Evolutionary conservation across 2,113 vertebrate genomes (phyloP), one percentile per base, ranked within the genome.

Genomic region (Eublepharis macularius): DNA sequence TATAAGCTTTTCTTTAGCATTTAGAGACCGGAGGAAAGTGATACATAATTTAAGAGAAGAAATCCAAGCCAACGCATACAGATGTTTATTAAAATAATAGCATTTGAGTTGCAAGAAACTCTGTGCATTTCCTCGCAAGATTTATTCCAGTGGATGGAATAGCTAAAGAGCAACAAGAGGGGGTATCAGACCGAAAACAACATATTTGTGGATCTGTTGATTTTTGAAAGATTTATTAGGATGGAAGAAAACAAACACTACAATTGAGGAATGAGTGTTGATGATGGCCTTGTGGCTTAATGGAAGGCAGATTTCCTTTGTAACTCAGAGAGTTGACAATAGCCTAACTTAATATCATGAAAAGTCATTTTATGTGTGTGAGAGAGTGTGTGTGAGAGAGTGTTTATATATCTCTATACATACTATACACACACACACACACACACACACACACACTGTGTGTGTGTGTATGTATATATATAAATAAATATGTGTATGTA

Each of bases 211-310:
- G 39, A 77, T 77, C 82, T 73, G 36, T 17, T 36, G 13, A 73
- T 13, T 5, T 86, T 83, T 93, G 41, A 87, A 92, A 89, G 83
- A 86, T 85, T 94, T 91, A 84, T 91, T 60, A 74, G 43, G 72
- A 3, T 21, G 13, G 26, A 49, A 0, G 9, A 41, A 80, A 92
- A 86, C 79, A 0, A 0, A 80, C 39, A 76, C 43, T 39, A 66
- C 45, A 86, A 82, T 70, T 34, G 69, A 54, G 2, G 29, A 34
- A 47, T 47, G 45, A 45, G 82, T 86, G 57, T 0, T 13, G 21
- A 83, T 60, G 75, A 13, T 29, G 17, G 1, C 39, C 2, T 16
- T 76, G 34, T 19, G 47, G 10, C 60, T 81, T 79, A 45, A 1
- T 19, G 51, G 6, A 10, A 51, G 76, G 6, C 6, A 36, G 39